Conservation (phyloP, 2,888 invertebrate species). For the Bursaphelenchus okinawaensis region DNA sequence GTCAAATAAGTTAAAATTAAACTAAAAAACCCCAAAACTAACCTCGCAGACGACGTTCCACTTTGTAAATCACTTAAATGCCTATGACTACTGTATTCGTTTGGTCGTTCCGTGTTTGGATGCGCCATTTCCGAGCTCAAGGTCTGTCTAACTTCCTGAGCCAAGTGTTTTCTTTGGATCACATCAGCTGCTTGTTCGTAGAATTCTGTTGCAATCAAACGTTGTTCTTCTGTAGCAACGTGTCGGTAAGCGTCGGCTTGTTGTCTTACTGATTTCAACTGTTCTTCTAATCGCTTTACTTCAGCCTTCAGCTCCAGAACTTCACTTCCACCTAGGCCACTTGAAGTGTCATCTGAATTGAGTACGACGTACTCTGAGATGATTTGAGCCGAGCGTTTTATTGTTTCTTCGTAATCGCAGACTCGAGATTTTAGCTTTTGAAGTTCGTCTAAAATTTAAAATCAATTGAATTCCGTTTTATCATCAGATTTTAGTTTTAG, state of each 20-base stretch:
- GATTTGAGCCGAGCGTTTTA: background rate
- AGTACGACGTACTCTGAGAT: background rate
- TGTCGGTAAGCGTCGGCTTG: constrained; percentile 22
- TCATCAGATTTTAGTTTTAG: too few relatives aligned
- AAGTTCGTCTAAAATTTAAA: background rate
- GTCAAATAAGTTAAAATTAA: background rate
- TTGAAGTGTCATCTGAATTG: constrained; percentile 2
- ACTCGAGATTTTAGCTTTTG: background rate
- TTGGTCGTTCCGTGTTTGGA: background rate
- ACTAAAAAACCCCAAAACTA: background rate
- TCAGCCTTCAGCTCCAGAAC: constrained; percentile 12
- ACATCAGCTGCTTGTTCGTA: constrained; percentile 4
- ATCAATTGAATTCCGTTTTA: too few relatives aligned
- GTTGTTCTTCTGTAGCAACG: constrained; percentile 30
- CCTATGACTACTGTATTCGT: background rate
- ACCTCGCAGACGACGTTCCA: background rate
- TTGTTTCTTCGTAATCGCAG: background rate
- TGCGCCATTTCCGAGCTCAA: background rate
- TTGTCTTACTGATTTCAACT: constrained; percentile 10
- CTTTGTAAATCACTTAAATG: background rate
- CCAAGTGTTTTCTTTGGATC: constrained; percentile 3
- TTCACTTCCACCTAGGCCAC: constrained; percentile 4
- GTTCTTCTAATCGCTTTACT: constrained; percentile 20
- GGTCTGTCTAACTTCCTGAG: background rate
- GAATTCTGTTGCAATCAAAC: constrained; percentile 27